phyloP scores from a whole-genome alignment of 2,797 vertebrate genomes.

The Notamacropus eugenii region DNA sequence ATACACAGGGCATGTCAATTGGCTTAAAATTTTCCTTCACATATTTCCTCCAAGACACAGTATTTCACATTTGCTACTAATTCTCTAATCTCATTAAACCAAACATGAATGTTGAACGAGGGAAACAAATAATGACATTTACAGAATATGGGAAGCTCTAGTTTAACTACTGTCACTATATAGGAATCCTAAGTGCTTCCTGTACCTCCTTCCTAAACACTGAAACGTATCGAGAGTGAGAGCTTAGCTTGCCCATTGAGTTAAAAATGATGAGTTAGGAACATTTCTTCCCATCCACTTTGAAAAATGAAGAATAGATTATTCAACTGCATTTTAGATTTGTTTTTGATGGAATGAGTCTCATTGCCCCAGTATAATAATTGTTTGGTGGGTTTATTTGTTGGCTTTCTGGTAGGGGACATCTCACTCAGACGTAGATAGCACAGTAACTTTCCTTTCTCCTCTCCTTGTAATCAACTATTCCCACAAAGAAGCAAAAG shows the following conservation, averaged over 20 bases:
- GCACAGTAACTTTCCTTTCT: constrained; percentile 14
- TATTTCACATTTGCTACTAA: constrained; percentile 78
- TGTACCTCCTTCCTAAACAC: constrained; percentile 64
- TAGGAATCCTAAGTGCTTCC: constrained; percentile 41
- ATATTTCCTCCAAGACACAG: constrained; percentile 68
- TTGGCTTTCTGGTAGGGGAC: constrained; percentile 53
- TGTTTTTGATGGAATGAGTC: constrained; percentile 68
- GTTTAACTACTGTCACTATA: constrained; percentile 58
- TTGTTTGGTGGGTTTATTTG: constrained; percentile 56
- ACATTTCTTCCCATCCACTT: background rate
- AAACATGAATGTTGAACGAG: constrained; percentile 59
- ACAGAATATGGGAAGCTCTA: constrained; percentile 55
- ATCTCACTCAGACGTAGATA: constrained; percentile 31
- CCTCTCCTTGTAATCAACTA: constrained; percentile 22
- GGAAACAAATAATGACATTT: constrained; percentile 43
- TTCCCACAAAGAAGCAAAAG: background rate
- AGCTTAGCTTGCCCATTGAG: constrained; percentile 49
- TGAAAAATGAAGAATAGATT: constrained; percentile 60
- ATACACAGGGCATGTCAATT: constrained; percentile 65
- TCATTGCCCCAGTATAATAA: constrained; percentile 59
- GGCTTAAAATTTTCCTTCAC: constrained; percentile 61
- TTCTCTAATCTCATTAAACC: constrained; percentile 77
- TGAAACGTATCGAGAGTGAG: constrained; percentile 56
- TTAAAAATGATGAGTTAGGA: constrained; percentile 42
- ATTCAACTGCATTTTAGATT: constrained; percentile 36